Conservation (phyloP, 1,140 invertebrate species). For the Apocrypta bakeri region DNA sequence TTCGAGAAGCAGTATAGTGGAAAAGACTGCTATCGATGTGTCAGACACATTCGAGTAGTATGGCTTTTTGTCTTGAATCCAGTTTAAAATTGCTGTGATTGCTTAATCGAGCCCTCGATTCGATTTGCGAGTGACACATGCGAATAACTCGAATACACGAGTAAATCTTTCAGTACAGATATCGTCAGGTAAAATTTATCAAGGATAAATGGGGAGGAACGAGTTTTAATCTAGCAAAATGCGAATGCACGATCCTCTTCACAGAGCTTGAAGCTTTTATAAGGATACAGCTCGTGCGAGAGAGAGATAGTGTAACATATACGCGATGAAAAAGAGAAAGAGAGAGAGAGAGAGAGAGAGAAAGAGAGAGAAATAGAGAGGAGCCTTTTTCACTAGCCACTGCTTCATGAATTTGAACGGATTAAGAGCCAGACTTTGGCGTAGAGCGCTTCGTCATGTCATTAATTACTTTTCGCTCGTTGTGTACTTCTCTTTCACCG, state of each 20-base stretch:
- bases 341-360: too few relatives aligned
- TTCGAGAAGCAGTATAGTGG: neutral
- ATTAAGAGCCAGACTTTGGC: neutral
- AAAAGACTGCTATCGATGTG: neutral
- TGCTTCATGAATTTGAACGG: slow-evolving; percentile 19
- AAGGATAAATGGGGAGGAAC: too few relatives aligned
- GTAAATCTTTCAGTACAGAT: too few relatives aligned
- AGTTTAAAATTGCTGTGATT: neutral
- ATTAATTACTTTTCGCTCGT: slow-evolving; percentile 37
- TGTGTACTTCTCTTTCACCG: neutral
- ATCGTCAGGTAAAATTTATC: neutral
- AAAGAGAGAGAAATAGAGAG: too few relatives aligned
- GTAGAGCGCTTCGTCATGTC: slow-evolving; percentile 20
- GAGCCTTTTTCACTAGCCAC: too few relatives aligned
- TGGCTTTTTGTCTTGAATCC: neutral
- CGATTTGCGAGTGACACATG: too few relatives aligned
- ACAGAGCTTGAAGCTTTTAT: neutral
- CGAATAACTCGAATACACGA: too few relatives aligned
- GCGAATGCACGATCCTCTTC: neutral
- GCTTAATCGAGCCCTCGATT: neutral
- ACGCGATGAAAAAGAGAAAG: too few relatives aligned
- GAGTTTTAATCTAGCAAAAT: too few relatives aligned
- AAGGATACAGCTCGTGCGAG: too few relatives aligned
- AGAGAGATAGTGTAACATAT: too few relatives aligned
- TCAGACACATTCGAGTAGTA: neutral